Conservation (phyloP, 2,797 vertebrate genomes). For the Florisuga fusca region DNA sequence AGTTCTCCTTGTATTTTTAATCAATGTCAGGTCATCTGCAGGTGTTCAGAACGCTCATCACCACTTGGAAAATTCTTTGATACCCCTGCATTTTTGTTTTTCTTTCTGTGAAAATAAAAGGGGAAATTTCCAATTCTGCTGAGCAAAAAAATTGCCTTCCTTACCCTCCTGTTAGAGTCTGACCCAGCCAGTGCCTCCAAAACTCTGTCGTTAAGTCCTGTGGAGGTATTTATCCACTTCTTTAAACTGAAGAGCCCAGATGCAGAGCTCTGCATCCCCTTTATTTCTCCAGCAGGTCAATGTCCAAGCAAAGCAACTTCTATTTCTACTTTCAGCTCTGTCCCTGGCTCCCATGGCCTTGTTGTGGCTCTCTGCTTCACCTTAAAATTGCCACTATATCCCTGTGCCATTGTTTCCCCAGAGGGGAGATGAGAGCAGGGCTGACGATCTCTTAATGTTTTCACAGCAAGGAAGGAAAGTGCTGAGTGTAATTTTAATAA, state of each 20-base stretch:
- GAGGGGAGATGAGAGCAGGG: background rate
- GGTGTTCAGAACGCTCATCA: slow-evolving; percentile 13
- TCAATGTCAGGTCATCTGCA: background rate
- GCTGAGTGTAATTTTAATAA: slow-evolving; percentile 51
- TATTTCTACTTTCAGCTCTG: background rate
- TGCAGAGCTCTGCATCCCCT: background rate
- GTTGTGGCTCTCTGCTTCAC: background rate
- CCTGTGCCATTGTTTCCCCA: background rate
- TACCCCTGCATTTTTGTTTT: background rate
- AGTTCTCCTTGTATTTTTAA: background rate
- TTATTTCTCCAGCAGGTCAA: accelerated
- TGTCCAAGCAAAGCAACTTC: background rate
- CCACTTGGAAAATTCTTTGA: slow-evolving; percentile 12
- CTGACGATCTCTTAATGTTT: slow-evolving; percentile 17
- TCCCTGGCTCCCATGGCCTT: background rate
- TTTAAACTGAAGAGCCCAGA: background rate
- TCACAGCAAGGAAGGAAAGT: background rate
- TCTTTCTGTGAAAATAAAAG: slow-evolving; percentile 40
- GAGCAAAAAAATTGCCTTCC: background rate
- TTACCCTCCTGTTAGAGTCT: background rate
- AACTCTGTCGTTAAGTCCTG: background rate
- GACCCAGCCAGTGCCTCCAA: background rate
- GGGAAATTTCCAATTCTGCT: background rate
- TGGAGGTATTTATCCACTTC: slow-evolving; percentile 8
- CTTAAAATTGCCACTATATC: slow-evolving; percentile 13